Evolutionary conservation across 2,888 invertebrate species (phyloP), one percentile per base, ranked within the genome.

Genomic region (Prenolepis imparis): DNA sequence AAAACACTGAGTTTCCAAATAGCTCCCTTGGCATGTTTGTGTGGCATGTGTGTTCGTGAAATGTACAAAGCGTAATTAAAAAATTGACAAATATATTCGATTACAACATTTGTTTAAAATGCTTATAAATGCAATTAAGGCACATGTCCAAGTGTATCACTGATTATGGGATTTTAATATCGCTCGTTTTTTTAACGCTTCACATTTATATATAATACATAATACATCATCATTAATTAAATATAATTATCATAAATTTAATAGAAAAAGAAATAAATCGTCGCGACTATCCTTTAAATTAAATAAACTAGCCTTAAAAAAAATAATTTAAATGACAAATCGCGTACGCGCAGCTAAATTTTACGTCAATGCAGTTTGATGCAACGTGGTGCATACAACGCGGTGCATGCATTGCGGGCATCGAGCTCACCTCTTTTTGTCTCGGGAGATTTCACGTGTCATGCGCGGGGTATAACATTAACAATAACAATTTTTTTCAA

Each of bases 351-450:
- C n/a, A 18, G 18, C n/a, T 0, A n/a, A 52, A 52, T 24, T 15
- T 12, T 67, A 15, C 24, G 9, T n/a, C 41, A 24, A 4, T 55
- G 72, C 24, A 57, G 9, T 15, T 15, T n/a, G 39, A 57, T 72
- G 72, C 72, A 72, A 48, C 24, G 63, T 11, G 48, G 15, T 32
- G 48, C 32, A 36, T 63, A 24, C 48, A 63, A 59, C 28, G 52
- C 15, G 39, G 12, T 52, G 52, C 55, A 39, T 64, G 41, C 39
- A 52, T 48, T 74, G 74, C 74, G 59, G 75, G 64, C 75, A 64
- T 75, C 36, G 64, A 75, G 52, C 64, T 75, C 64, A 75, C 75
- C 8, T 32, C 18, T 21, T 64, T 52, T 21, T 8, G 12, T 3
- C 24, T 18, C 12, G 9, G 24, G 61, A 75, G 75, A 75, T 75